Percentiles rank a stretch among this genome's conserved stretches.
Conservation (phyloP, 1,140 invertebrate genomes). For the Tribolium madens region DNA sequence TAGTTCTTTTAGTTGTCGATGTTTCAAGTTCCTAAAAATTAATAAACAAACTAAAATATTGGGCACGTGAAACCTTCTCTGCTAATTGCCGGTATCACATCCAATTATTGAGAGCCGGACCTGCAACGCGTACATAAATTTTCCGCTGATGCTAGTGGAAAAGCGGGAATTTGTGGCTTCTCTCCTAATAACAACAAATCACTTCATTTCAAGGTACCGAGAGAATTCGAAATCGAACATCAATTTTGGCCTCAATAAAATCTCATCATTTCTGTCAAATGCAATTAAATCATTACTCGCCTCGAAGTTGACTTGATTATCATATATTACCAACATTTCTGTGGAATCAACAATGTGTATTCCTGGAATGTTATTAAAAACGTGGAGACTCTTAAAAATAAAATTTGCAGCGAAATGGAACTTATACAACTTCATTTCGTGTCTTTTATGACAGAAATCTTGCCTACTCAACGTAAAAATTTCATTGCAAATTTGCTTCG, state of each 20-base stretch:
- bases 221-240: background rate
- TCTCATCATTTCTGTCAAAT: background rate
- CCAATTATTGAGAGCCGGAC: slow-evolving; percentile 15
- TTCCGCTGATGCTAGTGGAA: slow-evolving; percentile 32
- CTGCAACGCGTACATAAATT: slow-evolving; percentile 38
- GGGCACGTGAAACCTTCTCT: background rate
- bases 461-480: slow-evolving; percentile 23
- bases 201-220: background rate
- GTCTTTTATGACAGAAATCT: slow-evolving; percentile 3
- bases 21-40: no score
- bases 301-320: background rate
- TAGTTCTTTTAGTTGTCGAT: no score
- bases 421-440: slow-evolving; percentile 12
- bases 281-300: slow-evolving; percentile 7
- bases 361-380: background rate
- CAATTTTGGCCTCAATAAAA: background rate
- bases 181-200: slow-evolving; percentile 40
- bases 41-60: no score
- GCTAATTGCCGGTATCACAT: slow-evolving; percentile 14
- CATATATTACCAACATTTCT: background rate
- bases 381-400: background rate
- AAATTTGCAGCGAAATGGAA: background rate
- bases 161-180: slow-evolving; percentile 34
- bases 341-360: background rate
- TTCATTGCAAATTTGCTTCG: background rate